Evolutionary conservation across 2,888 invertebrate species (phyloP).

Genomic region (Loripinus fragilis): DNA sequence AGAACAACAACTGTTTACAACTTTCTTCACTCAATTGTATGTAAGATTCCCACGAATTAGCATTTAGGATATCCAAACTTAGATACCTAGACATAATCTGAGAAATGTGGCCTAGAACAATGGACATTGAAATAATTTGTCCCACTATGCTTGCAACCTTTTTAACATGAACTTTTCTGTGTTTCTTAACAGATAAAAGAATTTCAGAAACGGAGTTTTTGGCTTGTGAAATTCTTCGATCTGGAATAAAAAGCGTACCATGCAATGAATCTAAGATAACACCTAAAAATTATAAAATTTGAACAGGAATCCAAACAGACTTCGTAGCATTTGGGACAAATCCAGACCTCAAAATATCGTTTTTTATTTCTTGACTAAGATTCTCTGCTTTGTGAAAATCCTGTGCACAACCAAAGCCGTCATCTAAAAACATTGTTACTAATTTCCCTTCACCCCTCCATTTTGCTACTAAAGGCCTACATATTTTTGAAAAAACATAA

Average conservation of each 20-base stretch:
- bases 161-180: too few relatives aligned
- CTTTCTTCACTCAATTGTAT: too few relatives aligned
- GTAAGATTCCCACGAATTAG: too few relatives aligned
- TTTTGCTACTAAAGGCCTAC: slow-evolving; percentile 38
- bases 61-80: too few relatives aligned
- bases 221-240: slow-evolving; percentile 19
- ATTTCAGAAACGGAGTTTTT: too few relatives aligned
- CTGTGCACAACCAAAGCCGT: slow-evolving; percentile 36
- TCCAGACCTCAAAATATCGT: slow-evolving; percentile 31
- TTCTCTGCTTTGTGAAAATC: background rate
- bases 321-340: slow-evolving; percentile 44
- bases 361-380: slow-evolving; percentile 26
- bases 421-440: slow-evolving; percentile 41
- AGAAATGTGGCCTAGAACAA: too few relatives aligned
- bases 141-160: too few relatives aligned
- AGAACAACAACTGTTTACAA: too few relatives aligned
- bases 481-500: slow-evolving; percentile 37
- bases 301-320: slow-evolving; percentile 38
- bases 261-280: slow-evolving; percentile 17
- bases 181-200: too few relatives aligned
- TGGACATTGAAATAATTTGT: too few relatives aligned
- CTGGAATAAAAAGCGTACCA: slow-evolving; percentile 28
- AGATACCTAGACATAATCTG: too few relatives aligned
- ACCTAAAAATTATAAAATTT: slow-evolving; percentile 33
- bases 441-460: slow-evolving; percentile 40